phyloP scores from a whole-genome alignment of 2,113 vertebrate genomes.

The Thunnus thynnus region DNA sequence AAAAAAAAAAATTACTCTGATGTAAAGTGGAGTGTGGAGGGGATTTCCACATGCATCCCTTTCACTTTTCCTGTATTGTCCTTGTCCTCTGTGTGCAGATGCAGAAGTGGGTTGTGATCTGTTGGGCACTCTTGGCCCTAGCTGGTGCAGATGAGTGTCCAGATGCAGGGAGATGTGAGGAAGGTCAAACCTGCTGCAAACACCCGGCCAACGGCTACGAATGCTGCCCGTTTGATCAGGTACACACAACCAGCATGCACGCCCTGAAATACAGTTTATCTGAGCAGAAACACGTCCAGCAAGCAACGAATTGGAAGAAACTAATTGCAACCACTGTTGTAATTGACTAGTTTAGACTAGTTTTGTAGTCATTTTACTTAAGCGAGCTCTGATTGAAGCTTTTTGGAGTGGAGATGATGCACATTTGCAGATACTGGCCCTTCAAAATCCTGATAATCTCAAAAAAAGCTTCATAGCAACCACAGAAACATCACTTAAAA shows the following conservation, averaged over 20 bases:
- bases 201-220: constrained; percentile 60
- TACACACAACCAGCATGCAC: not conserved
- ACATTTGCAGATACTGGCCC: too few relatives aligned
- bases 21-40: not conserved
- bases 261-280: not conserved
- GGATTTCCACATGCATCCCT: not conserved
- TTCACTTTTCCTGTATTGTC: not conserved
- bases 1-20: not conserved
- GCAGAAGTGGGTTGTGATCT: constrained; percentile 68
- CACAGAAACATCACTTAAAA: too few relatives aligned
- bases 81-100: constrained; percentile 68
- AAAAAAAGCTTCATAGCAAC: too few relatives aligned
- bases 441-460: too few relatives aligned
- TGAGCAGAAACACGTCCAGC: not conserved
- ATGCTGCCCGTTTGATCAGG: constrained; percentile 83
- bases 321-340: not conserved
- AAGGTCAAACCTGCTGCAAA: constrained; percentile 86
- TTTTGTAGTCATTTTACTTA: too few relatives aligned
- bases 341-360: too few relatives aligned
- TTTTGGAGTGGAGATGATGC: too few relatives aligned
- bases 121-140: constrained; percentile 65
- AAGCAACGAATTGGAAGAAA: not conserved
- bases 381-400: too few relatives aligned
- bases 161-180: constrained; percentile 74
- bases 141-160: constrained; percentile 74